A percentile compares a stretch with the other conserved stretches of the same genome.
Conservation (phyloP, 2,113 vertebrate genomes). For the Microtus montanus region DNA sequence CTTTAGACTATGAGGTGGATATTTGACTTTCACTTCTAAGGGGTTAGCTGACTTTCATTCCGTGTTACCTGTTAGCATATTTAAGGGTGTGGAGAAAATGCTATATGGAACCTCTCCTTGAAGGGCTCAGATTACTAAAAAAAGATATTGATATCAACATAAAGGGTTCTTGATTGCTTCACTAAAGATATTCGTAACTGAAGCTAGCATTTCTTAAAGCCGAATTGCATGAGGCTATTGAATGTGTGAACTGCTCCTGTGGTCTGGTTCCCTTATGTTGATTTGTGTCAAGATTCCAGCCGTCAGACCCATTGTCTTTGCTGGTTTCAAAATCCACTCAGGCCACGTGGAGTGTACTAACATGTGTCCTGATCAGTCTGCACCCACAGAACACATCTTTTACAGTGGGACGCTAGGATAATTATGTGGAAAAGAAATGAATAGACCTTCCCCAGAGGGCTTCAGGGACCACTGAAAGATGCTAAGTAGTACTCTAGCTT, state of each 20-base stretch:
- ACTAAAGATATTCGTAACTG: not conserved
- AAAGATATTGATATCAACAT: not conserved
- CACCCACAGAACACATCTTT: not conserved
- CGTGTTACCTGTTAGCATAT: not conserved
- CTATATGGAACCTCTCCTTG: not conserved
- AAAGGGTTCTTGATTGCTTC: not conserved
- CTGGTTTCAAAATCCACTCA: not conserved
- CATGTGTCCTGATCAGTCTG: not conserved
- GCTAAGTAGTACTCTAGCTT: not conserved
- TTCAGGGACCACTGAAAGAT: not conserved
- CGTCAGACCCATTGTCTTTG: not conserved
- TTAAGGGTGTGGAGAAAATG: not conserved
- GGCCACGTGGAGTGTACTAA: not conserved
- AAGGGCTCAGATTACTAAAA: not conserved
- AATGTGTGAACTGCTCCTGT: not conserved
- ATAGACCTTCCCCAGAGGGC: not conserved
- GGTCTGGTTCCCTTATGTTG: not conserved
- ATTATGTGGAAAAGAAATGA: not conserved
- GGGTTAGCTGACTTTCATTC: not conserved
- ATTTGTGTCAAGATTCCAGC: not conserved
- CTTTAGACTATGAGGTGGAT: not conserved
- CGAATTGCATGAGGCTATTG: not conserved
- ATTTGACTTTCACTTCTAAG: not conserved
- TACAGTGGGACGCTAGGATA: not conserved
- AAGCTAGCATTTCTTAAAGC: not conserved